Conservation (phyloP, 2,888 invertebrate species). For the Mythimna albipuncta region DNA sequence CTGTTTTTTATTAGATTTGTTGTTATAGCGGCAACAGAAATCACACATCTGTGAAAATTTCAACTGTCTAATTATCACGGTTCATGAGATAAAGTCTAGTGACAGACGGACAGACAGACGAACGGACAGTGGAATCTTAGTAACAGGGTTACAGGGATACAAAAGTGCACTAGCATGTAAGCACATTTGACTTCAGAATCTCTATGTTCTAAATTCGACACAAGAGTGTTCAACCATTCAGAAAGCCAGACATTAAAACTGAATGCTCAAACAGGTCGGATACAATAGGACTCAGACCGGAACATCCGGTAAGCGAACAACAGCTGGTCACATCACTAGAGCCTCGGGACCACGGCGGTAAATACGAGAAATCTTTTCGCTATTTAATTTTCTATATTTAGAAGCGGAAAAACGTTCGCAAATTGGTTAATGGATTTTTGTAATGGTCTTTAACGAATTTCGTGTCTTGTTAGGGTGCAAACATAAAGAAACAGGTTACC, state of each 20-base stretch:
- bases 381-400: slow-evolving; percentile 67
- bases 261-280: slow-evolving; percentile 21
- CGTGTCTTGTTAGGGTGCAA: not conserved
- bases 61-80: too few relatives aligned
- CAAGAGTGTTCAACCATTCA: slow-evolving; percentile 26
- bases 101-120: too few relatives aligned
- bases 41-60: too few relatives aligned
- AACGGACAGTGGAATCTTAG: too few relatives aligned
- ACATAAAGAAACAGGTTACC: too few relatives aligned
- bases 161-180: too few relatives aligned
- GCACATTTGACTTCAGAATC: not conserved
- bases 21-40: too few relatives aligned
- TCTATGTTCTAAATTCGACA: not conserved
- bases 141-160: too few relatives aligned
- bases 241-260: slow-evolving; percentile 28
- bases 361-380: slow-evolving; percentile 68
- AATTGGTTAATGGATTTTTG: slow-evolving; percentile 60
- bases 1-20: too few relatives aligned
- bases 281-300: slow-evolving; percentile 29
- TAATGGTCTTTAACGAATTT: slow-evolving; percentile 42
- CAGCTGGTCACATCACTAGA: slow-evolving; percentile 46
- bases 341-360: slow-evolving; percentile 55
- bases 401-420: slow-evolving; percentile 61
- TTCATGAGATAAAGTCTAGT: too few relatives aligned
- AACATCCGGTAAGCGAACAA: slow-evolving; percentile 28